Percentiles rank a stretch among this genome's conserved stretches.
Evolutionary conservation across 37 sponge, comb jelly and placozoan genomes (phyloP).

Genomic region (Eunapius fragilis): DNA sequence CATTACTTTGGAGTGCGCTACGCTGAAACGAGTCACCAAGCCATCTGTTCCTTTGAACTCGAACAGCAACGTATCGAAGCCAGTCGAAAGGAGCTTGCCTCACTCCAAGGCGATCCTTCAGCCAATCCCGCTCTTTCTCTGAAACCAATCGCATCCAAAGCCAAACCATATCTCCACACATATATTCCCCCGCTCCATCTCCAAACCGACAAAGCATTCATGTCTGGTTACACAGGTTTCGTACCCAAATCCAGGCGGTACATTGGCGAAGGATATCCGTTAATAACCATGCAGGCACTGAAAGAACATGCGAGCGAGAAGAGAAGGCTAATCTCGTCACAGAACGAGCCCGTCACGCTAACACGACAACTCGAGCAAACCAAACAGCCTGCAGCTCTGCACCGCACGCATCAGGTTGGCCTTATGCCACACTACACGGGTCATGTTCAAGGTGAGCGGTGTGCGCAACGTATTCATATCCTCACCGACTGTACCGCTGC

Average conservation of each 20-base stretch:
- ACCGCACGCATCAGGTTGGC: slow-evolving; percentile 79
- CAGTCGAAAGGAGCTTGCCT: slow-evolving; percentile 38
- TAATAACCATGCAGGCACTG: slow-evolving; percentile 79
- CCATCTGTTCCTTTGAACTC: slow-evolving; percentile 74
- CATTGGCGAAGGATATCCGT: slow-evolving; percentile 91
- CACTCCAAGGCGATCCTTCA: slow-evolving; percentile 33
- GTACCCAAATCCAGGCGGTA: slow-evolving; percentile 88
- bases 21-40: slow-evolving; percentile 87
- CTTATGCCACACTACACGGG: slow-evolving; percentile 95
- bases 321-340: slow-evolving; percentile 36
- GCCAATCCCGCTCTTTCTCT: slow-evolving; percentile 25
- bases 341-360: slow-evolving; percentile 56
- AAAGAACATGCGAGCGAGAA: slow-evolving; percentile 75
- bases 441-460: slow-evolving; percentile 83
- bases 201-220: slow-evolving; percentile 82
- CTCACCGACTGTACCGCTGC: background rate
- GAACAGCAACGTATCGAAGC: slow-evolving; percentile 71
- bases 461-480: background rate
- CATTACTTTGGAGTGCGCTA: slow-evolving; percentile 90
- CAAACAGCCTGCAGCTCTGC: slow-evolving; percentile 5
- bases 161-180: slow-evolving; percentile 67
- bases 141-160: slow-evolving; percentile 38
- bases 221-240: slow-evolving; percentile 98
- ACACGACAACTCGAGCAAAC: slow-evolving; percentile 20
- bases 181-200: slow-evolving; percentile 72